Conservation (phyloP, 2,113 vertebrate species). For the Steatornis caripensis region DNA sequence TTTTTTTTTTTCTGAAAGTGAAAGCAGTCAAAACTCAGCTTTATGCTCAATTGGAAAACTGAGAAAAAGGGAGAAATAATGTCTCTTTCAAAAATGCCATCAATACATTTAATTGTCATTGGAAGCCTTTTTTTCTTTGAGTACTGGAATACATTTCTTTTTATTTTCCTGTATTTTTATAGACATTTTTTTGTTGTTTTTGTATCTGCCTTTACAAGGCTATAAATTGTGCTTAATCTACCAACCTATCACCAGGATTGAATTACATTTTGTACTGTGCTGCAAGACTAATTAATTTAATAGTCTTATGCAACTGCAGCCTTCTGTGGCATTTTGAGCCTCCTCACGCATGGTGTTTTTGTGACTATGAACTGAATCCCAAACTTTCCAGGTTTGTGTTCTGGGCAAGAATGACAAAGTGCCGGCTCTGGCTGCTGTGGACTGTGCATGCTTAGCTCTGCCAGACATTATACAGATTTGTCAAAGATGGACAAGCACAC, state of each 20-base stretch:
- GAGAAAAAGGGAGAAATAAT: not conserved
- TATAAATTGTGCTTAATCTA: slow-evolving; percentile 47
- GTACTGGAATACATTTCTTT: not conserved
- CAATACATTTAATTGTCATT: not conserved
- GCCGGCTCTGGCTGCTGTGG: not conserved
- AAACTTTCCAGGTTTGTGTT: not conserved
- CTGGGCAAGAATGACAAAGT: not conserved
- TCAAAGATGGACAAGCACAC: not conserved
- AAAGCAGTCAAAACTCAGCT: not conserved
- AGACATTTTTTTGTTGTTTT: not conserved
- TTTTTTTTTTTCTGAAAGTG: not conserved
- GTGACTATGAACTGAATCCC: not conserved
- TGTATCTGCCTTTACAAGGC: not conserved
- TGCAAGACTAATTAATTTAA: slow-evolving; percentile 37
- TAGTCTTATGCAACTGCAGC: not conserved
- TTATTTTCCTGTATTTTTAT: not conserved
- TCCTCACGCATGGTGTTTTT: not conserved
- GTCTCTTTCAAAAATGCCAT: slow-evolving; percentile 19
- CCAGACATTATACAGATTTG: not conserved
- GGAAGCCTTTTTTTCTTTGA: not conserved
- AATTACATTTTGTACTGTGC: slow-evolving; percentile 18
- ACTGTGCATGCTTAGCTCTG: not conserved
- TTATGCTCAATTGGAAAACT: not conserved
- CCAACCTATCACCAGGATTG: slow-evolving; percentile 9
- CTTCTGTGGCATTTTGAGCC: not conserved